Percentiles rank a stretch among this genome's conserved stretches.
phyloP scores from a whole-genome alignment of 2,888 invertebrate species.

The Kryphioiulus occultus region DNA sequence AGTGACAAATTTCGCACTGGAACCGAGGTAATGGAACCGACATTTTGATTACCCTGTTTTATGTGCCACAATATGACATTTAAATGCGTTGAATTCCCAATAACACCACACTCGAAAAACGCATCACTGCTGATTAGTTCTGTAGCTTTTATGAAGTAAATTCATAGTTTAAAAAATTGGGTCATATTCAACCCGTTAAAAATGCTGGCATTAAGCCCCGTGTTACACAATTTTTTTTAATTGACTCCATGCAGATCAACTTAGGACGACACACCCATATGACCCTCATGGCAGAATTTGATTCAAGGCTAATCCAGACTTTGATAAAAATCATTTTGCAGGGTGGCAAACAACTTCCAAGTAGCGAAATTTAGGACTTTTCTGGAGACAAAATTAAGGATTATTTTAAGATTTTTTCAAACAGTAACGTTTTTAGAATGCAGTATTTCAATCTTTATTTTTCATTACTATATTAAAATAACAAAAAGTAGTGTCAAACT shows the following conservation, averaged over 20 bases:
- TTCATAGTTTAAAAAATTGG: background rate
- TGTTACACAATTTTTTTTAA: background rate
- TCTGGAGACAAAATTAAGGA: too few species aligned
- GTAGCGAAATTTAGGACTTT: too few species aligned
- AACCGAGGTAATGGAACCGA: background rate
- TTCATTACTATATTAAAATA: too few species aligned
- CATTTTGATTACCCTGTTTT: conserved; percentile 4
- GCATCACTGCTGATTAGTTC: background rate
- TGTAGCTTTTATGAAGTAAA: background rate
- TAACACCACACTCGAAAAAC: conserved; percentile 4
- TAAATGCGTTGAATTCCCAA: background rate
- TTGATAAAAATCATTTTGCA: too few species aligned
- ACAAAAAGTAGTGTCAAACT: too few species aligned
- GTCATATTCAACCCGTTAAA: background rate
- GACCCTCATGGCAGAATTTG: too few species aligned
- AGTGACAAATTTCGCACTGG: background rate
- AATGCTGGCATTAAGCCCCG: background rate
- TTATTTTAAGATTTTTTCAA: too few species aligned
- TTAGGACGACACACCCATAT: too few species aligned
- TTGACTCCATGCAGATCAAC: background rate
- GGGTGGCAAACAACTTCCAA: too few species aligned
- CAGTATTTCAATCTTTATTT: too few species aligned
- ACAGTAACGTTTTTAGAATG: too few species aligned
- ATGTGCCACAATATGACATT: conserved; percentile 17
- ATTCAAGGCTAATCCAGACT: too few species aligned